These are phyloP conservation scores for Pangasius larnaudii DNA, from an alignment of 2,797 vertebrate genomes.

Conservation along the genomic window DNA sequence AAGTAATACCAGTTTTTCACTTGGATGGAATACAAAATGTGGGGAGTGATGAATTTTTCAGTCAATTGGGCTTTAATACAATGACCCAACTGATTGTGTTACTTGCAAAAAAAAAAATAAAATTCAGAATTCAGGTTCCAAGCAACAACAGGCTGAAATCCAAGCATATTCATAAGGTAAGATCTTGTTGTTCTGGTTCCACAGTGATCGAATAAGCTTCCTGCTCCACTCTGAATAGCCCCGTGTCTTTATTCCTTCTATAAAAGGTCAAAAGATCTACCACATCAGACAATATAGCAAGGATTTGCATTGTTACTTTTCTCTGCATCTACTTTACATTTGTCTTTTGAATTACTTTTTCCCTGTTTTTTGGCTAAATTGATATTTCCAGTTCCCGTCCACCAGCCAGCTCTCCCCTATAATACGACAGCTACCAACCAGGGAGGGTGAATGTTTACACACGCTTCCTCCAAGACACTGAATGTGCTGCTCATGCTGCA, in stretches of 20 bases:
- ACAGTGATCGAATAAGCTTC: neutral
- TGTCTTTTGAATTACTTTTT: neutral
- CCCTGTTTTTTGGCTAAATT: neutral
- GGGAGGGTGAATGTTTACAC: neutral
- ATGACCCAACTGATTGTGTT: slow-evolving; percentile 22
- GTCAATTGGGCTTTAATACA: slow-evolving; percentile 34
- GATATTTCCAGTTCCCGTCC: neutral
- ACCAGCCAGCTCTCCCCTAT: neutral
- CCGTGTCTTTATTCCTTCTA: neutral
- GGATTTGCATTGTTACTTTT: neutral
- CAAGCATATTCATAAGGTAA: neutral
- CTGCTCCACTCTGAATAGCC: neutral
- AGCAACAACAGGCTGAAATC: neutral
- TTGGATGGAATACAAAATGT: slow-evolving; percentile 65
- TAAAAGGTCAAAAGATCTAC: neutral
- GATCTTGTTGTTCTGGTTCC: neutral
- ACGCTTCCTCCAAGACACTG: neutral
- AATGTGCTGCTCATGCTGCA: neutral
- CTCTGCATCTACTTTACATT: neutral
- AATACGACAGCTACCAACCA: neutral
- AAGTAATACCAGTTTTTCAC: slow-evolving; percentile 9
- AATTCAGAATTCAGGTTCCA: neutral
- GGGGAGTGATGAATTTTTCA: slow-evolving; percentile 44
- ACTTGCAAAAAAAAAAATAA: neutral
- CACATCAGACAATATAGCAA: neutral